These are phyloP conservation scores for Hypercompe scribonia DNA, from an alignment of 2,888 invertebrate genomes.

Conservation along the genomic window DNA sequence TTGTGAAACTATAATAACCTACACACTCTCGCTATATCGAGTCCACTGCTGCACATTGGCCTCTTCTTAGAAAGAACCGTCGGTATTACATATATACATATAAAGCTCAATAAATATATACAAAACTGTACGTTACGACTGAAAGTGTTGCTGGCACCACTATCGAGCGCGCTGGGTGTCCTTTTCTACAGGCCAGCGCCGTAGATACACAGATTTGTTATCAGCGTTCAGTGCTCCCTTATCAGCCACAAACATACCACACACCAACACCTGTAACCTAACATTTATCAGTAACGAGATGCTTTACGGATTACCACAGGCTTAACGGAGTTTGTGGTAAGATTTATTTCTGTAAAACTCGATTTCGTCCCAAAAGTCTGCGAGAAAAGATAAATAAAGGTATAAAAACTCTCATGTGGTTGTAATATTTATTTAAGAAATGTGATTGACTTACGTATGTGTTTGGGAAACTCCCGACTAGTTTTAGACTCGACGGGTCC, in stretches of 20 bases:
- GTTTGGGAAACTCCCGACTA: too few relatives aligned
- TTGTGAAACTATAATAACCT: too few relatives aligned
- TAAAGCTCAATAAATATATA: background rate
- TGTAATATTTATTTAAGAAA: too few relatives aligned
- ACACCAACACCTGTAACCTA: background rate
- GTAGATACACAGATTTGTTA: background rate
- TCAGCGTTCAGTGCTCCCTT: background rate
- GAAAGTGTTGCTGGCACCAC: background rate
- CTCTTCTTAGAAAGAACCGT: too few relatives aligned
- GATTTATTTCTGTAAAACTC: background rate
- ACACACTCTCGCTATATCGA: too few relatives aligned
- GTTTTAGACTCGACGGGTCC: too few relatives aligned
- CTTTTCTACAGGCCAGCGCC: background rate
- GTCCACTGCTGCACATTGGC: too few relatives aligned
- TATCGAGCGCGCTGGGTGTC: conserved; percentile 7
- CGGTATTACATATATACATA: too few relatives aligned
- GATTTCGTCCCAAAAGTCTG: background rate
- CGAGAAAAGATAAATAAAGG: background rate
- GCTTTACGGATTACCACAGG: background rate
- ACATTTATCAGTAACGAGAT: background rate
- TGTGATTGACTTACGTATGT: too few relatives aligned
- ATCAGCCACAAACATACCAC: conserved; percentile 4
- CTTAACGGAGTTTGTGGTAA: background rate
- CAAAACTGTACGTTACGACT: background rate
- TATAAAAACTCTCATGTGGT: too few relatives aligned